Evolutionary conservation across 2,888 invertebrate genomes (phyloP).

Genomic region (Diaprepes abbreviatus): DNA sequence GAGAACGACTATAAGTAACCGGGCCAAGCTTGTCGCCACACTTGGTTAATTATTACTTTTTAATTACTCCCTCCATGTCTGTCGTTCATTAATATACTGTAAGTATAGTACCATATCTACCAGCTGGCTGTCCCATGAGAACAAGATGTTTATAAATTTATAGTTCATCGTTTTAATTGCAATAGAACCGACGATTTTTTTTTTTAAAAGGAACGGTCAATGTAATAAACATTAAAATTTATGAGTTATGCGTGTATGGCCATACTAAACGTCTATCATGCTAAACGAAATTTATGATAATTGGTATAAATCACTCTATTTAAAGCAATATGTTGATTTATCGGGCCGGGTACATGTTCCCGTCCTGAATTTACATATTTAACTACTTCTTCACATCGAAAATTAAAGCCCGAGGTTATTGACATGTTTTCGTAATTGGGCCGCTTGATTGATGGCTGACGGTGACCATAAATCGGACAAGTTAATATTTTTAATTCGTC

Average conservation of each 20-base stretch:
- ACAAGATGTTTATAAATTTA: constrained; percentile 14
- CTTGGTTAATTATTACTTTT: background rate
- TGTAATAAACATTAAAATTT: constrained; percentile 46
- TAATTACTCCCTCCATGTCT: background rate
- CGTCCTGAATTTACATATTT: constrained; percentile 49
- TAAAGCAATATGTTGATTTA: constrained; percentile 53
- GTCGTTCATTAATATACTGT: background rate
- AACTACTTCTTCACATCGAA: constrained; percentile 49
- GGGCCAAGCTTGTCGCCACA: too few relatives aligned
- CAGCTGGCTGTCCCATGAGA: background rate
- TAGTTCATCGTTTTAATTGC: constrained; percentile 13
- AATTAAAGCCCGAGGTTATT: constrained; percentile 50
- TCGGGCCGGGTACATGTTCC: constrained; percentile 40
- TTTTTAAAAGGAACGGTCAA: constrained; percentile 29
- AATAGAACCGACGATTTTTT: constrained; percentile 15
- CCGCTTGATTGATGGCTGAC: constrained; percentile 45
- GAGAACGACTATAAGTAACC: too few relatives aligned
- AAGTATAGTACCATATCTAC: constrained; percentile 5
- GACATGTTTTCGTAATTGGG: constrained; percentile 48
- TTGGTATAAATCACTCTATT: constrained; percentile 58
- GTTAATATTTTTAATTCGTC: constrained; percentile 37
- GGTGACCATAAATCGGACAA: constrained; percentile 18
- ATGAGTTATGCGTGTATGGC: constrained; percentile 46
- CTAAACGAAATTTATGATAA: constrained; percentile 56
- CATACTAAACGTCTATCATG: constrained; percentile 51